phyloP scores from a whole-genome alignment of 2,888 invertebrate species.

The Blera fallax region DNA sequence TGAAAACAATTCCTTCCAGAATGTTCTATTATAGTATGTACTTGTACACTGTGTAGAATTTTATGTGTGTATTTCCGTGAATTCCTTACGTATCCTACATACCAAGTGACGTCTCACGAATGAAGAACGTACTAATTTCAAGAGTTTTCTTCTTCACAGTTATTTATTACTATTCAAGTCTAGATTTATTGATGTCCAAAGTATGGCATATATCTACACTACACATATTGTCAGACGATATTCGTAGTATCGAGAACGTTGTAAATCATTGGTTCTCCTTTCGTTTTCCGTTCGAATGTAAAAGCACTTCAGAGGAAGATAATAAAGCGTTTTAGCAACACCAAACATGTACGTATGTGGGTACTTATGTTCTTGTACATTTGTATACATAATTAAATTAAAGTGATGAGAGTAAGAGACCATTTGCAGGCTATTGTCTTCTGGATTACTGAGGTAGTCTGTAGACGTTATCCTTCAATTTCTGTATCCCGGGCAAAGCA shows the following conservation, averaged over 20 bases:
- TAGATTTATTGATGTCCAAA: neutral
- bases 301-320: neutral
- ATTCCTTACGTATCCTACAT: neutral
- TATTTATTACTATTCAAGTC: neutral
- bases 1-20: no score
- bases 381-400: neutral
- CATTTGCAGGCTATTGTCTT: no score
- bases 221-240: neutral
- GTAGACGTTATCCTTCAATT: no score
- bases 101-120: no score
- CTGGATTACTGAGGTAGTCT: no score
- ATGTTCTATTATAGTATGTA: no score
- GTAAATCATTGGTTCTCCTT: neutral
- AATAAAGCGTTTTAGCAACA: neutral
- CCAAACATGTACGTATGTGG: no score
- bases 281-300: neutral
- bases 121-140: neutral
- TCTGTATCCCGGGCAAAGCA: no score
- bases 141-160: neutral
- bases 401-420: no score
- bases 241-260: neutral
- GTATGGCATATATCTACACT: neutral
- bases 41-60: no score
- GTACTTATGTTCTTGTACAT: neutral
- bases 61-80: no score